Percentiles rank a stretch among this genome's conserved stretches.
These are phyloP conservation scores for Sebastiscus tertius DNA, from an alignment of 2,797 vertebrate genomes.

Conservation along the genomic window DNA sequence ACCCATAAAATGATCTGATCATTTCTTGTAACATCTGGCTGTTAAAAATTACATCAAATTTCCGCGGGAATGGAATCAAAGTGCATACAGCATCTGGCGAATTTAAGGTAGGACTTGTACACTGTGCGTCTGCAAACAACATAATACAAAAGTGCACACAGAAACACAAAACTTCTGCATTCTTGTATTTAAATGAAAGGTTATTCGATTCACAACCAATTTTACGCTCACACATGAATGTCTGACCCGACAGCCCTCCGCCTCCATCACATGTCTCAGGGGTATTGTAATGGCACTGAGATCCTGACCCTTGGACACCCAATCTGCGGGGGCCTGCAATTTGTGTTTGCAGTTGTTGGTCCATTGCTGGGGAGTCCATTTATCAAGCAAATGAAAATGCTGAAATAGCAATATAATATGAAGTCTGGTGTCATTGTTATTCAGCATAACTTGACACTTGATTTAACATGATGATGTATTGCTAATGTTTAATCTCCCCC, in stretches of 20 bases:
- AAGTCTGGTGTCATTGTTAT: neutral
- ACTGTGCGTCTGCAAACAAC: neutral
- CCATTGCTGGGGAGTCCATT: neutral
- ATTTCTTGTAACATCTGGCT: neutral
- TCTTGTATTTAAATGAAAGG: neutral
- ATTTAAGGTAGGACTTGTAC: neutral
- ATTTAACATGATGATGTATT: conserved; percentile 23
- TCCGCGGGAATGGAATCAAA: neutral
- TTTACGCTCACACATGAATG: neutral
- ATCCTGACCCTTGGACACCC: conserved; percentile 3
- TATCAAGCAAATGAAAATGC: conserved; percentile 5
- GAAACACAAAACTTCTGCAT: neutral
- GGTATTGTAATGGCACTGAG: neutral
- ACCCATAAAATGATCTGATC: neutral
- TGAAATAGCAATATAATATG: conserved; percentile 1
- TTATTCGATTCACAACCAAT: neutral
- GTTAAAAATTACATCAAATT: neutral
- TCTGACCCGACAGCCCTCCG: neutral
- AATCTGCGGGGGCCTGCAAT: conserved; percentile 2
- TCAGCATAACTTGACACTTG: conserved; percentile 4
- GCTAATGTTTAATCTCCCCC: neutral
- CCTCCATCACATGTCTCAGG: conserved; percentile 6
- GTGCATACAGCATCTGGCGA: neutral
- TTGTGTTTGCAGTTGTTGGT: neutral
- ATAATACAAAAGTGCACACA: neutral